Evolutionary conservation across 2,888 invertebrate genomes (phyloP).

Genomic region (Coremacera marginata): DNA sequence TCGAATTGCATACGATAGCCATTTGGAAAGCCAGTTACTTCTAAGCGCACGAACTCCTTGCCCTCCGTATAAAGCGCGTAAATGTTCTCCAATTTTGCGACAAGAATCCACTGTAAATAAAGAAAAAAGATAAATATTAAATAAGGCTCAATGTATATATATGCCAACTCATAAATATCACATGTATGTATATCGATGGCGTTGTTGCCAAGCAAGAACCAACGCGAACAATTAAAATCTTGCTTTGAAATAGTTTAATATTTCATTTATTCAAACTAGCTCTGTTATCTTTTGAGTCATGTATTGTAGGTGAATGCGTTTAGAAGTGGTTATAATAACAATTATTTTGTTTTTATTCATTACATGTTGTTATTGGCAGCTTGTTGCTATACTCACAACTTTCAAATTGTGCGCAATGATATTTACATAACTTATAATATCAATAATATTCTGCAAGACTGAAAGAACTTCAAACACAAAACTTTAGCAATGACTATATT

Average conservation of each 20-base stretch:
- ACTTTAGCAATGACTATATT: too few species aligned
- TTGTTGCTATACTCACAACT: background rate
- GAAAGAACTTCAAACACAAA: background rate
- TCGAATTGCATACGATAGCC: conserved; percentile 65
- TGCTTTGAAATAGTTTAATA: background rate
- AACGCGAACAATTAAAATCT: background rate
- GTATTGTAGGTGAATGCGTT: too few species aligned
- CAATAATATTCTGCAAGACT: background rate
- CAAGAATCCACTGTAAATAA: conserved; percentile 75
- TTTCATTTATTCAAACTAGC: background rate
- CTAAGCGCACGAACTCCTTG: conserved; percentile 77
- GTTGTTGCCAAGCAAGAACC: too few species aligned
- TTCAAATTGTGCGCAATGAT: background rate
- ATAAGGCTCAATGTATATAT: background rate
- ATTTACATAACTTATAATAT: background rate
- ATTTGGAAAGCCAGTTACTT: conserved; percentile 72
- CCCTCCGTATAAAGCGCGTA: conserved; percentile 83
- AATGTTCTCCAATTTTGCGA: conserved; percentile 86
- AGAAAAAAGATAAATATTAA: background rate
- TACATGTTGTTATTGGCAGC: background rate
- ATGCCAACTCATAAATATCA: too few species aligned
- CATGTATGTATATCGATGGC: too few species aligned
- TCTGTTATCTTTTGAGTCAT: background rate
- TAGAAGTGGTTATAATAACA: background rate
- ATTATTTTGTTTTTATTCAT: background rate